A percentile compares a stretch with the other conserved stretches of the same genome.
Conservation (phyloP, 2,113 vertebrate genomes). For the Mus spicilegus region DNA sequence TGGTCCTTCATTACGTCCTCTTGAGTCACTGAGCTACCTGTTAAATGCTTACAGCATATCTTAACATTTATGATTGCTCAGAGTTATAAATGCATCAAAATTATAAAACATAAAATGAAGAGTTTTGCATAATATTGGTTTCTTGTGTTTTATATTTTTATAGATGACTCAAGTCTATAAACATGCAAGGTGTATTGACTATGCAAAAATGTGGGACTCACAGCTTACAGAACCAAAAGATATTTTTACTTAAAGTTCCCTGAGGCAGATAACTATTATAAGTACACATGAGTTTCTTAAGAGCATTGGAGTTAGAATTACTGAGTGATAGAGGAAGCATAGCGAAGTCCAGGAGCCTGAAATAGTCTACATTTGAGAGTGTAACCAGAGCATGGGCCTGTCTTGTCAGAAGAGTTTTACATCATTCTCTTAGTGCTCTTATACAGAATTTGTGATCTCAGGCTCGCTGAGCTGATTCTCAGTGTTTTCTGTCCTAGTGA, state of each 20-base stretch:
- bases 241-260: neutral
- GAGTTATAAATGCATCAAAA: slow-evolving; percentile 22
- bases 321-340: neutral
- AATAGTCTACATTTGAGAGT: slow-evolving; percentile 21
- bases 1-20: neutral
- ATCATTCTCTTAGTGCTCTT: neutral
- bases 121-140: neutral
- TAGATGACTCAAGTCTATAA: slow-evolving; percentile 21
- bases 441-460: neutral
- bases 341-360: neutral
- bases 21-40: slow-evolving; percentile 20
- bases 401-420: neutral
- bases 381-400: neutral
- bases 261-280: neutral
- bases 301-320: neutral
- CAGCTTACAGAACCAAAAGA: neutral
- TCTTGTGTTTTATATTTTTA: slow-evolving; percentile 51
- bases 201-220: neutral
- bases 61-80: slow-evolving; percentile 45
- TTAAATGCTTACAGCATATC: neutral
- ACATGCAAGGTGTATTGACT: slow-evolving; percentile 20
- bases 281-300: neutral
- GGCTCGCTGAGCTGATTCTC: neutral
- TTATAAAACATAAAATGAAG: neutral
- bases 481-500: neutral